Conservation (phyloP, 2,888 invertebrate species). For the Hemistola chrysoprasaria region DNA sequence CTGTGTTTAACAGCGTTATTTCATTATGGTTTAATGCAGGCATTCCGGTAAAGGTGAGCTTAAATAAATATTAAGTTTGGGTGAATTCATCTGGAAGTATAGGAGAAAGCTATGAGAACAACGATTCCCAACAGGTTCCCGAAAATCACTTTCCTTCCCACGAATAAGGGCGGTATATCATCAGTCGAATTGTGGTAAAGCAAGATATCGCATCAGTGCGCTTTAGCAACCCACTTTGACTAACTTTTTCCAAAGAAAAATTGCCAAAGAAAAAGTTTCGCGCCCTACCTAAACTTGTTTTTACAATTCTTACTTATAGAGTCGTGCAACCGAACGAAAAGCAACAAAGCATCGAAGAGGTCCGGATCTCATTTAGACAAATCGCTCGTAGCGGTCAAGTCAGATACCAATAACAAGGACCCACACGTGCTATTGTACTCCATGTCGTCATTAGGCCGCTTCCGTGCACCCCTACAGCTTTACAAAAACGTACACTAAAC, state of each 20-base stretch:
- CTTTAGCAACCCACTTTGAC: no score
- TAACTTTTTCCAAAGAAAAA: background rate
- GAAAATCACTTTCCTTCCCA: no score
- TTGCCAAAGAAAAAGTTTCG: background rate
- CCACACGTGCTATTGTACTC: slow-evolving; percentile 76
- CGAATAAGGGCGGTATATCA: no score
- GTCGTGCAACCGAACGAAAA: slow-evolving; percentile 36
- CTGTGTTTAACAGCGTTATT: slow-evolving; percentile 51
- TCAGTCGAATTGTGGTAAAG: no score
- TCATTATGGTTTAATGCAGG: slow-evolving; percentile 50
- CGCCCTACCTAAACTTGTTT: slow-evolving; percentile 4
- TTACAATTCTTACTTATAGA: slow-evolving; percentile 3
- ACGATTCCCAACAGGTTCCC: no score
- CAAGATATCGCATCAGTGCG: no score
- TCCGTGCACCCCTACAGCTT: slow-evolving; percentile 55
- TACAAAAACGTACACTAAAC: slow-evolving; percentile 33
- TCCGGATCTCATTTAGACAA: slow-evolving; percentile 81
- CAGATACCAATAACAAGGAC: slow-evolving; percentile 79
- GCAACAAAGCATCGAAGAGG: slow-evolving; percentile 70
- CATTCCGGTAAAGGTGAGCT: slow-evolving; percentile 35
- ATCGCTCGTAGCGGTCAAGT: slow-evolving; percentile 80
- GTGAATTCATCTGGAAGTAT: no score
- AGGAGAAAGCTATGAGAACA: no score
- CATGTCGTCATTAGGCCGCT: slow-evolving; percentile 76
- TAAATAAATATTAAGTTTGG: slow-evolving; percentile 29